Evolutionary conservation across 1,140 invertebrate species (phyloP).

Genomic region (Neodiprion virginianus): DNA sequence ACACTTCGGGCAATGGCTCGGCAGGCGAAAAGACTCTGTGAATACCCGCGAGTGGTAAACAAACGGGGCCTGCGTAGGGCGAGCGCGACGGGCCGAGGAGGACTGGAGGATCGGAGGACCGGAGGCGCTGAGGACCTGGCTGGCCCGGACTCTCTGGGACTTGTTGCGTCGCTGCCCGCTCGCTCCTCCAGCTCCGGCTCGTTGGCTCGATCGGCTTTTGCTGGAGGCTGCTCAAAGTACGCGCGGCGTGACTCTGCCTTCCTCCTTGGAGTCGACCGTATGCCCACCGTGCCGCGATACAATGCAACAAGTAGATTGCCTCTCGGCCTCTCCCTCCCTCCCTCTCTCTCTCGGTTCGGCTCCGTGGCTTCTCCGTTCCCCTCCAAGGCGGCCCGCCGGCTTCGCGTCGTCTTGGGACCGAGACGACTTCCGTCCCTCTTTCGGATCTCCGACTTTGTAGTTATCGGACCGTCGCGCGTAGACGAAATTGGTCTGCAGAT

Average conservation of each 20-base stretch:
- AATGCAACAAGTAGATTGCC: slow-evolving; percentile 7
- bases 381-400: not conserved
- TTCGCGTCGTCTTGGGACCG: no score
- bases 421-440: no score
- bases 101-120: slow-evolving; percentile 1
- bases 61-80: slow-evolving; percentile 3
- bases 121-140: not conserved
- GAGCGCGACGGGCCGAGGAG: slow-evolving; percentile 3
- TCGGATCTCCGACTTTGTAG: no score
- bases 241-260: not conserved
- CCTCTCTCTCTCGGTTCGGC: not conserved
- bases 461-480: no score
- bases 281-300: not conserved
- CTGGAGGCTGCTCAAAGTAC: not conserved
- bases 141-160: not conserved
- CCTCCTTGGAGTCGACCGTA: not conserved
- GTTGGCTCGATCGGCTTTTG: not conserved
- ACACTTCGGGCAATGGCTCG: no score
- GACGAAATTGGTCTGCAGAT: no score
- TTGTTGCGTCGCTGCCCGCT: not conserved
- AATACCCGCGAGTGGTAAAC: not conserved
- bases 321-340: not conserved
- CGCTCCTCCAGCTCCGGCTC: not conserved
- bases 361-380: not conserved
- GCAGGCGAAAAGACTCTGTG: no score